Percentiles rank a stretch among this genome's conserved stretches.
These are phyloP conservation scores for Nyctibius grandis DNA, from an alignment of 2,797 vertebrate species.

Conservation along the genomic window DNA sequence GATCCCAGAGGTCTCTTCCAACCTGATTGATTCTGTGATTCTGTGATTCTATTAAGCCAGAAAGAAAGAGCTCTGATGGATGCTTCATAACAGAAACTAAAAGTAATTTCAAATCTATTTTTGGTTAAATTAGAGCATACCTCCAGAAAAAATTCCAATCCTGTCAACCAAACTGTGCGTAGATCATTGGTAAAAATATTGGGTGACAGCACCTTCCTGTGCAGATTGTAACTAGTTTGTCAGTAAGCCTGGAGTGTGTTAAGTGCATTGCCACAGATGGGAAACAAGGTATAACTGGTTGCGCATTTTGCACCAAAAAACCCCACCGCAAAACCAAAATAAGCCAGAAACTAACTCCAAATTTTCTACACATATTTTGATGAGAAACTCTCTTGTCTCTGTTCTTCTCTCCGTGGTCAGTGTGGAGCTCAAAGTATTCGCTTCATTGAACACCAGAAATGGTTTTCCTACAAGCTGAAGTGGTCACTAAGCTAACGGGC, in stretches of 20 bases:
- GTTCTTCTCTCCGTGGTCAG: not conserved
- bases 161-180: not conserved
- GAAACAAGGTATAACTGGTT: not conserved
- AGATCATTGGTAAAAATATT: not conserved
- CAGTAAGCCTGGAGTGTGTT: not conserved
- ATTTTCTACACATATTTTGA: not conserved
- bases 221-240: not conserved
- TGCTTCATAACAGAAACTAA: not conserved
- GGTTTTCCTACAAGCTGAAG: not conserved
- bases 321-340: accelerated
- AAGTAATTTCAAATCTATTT: not conserved
- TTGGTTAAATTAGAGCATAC: not conserved
- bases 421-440: not conserved
- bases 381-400: not conserved
- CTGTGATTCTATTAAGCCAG: too few species aligned
- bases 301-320: not conserved
- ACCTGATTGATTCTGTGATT: too few species aligned
- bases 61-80: not conserved
- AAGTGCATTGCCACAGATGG: not conserved
- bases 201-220: not conserved
- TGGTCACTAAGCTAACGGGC: not conserved
- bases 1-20: too few species aligned
- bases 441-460: not conserved
- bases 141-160: not conserved
- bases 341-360: not conserved